Evolutionary conservation across 2,888 invertebrate species (phyloP).

Genomic region (Spodoptera exigua): DNA sequence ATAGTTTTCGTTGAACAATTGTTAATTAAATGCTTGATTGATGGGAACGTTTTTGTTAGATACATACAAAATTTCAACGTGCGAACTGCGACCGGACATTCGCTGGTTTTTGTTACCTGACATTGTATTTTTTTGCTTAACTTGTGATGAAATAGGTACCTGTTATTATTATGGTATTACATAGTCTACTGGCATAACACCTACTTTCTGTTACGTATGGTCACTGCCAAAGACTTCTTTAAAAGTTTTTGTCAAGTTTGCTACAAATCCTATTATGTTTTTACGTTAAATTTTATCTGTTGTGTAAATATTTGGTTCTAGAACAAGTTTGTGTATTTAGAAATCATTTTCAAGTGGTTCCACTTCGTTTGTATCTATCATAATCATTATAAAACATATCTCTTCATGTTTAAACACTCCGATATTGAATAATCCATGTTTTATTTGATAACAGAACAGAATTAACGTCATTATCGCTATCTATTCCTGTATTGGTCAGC

Average conservation of each 20-base stretch:
- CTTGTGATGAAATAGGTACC: conserved; percentile 12
- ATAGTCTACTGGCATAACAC: conserved; percentile 8
- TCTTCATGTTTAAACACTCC: neutral
- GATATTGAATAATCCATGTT: conserved; percentile 7
- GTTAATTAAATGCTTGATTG: conserved; percentile 33
- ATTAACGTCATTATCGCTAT: conserved; percentile 10
- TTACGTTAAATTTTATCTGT: too few relatives aligned
- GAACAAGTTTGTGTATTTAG: neutral
- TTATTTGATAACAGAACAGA: conserved; percentile 20
- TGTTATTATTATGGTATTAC: conserved; percentile 27
- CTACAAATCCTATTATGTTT: neutral
- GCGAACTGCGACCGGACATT: conserved; percentile 45
- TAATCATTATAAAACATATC: conserved; percentile 13
- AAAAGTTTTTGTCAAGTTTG: neutral
- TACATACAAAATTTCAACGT: conserved; percentile 47
- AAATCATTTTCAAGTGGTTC: neutral
- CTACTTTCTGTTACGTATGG: neutral
- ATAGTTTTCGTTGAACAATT: conserved; percentile 21
- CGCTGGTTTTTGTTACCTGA: conserved; percentile 39
- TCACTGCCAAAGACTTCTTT: neutral
- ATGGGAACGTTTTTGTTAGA: conserved; percentile 41
- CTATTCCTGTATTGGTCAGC: conserved; percentile 10
- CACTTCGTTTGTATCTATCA: neutral
- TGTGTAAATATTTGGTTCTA: neutral
- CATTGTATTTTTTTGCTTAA: conserved; percentile 35